Evolutionary conservation across 1,140 invertebrate species (phyloP).

Genomic region (Andrena cerasifolii): DNA sequence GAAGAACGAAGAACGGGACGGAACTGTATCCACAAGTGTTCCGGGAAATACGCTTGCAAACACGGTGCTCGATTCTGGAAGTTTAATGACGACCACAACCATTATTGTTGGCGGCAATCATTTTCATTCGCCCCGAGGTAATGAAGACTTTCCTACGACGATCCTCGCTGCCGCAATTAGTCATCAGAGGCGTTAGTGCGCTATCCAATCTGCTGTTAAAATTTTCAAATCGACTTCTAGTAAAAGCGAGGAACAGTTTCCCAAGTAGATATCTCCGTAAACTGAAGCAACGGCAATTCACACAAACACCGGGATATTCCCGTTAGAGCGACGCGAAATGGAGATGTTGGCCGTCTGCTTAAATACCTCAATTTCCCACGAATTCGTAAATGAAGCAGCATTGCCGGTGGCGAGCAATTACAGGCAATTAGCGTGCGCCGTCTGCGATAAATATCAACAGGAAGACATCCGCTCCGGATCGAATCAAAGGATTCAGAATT

Average conservation of each 20-base stretch:
- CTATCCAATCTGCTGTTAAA: too few species aligned
- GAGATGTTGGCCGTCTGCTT: constrained; percentile 2
- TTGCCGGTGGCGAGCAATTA: neutral
- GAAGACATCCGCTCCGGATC: neutral
- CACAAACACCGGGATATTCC: too few species aligned
- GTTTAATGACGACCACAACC: too few species aligned
- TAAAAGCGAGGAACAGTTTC: too few species aligned
- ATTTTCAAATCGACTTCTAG: too few species aligned
- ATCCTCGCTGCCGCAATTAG: too few species aligned
- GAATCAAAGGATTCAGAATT: neutral
- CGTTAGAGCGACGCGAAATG: neutral
- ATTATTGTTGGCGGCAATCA: too few species aligned
- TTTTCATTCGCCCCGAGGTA: too few species aligned
- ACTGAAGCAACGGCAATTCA: too few species aligned
- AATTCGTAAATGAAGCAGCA: neutral
- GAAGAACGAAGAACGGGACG: neutral
- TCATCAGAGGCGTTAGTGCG: too few species aligned
- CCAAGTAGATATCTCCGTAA: too few species aligned
- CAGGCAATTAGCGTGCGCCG: neutral
- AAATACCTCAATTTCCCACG: neutral
- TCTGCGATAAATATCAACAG: neutral
- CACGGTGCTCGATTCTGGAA: neutral
- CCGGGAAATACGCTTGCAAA: neutral
- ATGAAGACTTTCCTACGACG: too few species aligned
- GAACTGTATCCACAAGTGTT: constrained; percentile 29